phyloP scores from a whole-genome alignment of 1,140 invertebrate species.

The Drosophila kohkoa region DNA sequence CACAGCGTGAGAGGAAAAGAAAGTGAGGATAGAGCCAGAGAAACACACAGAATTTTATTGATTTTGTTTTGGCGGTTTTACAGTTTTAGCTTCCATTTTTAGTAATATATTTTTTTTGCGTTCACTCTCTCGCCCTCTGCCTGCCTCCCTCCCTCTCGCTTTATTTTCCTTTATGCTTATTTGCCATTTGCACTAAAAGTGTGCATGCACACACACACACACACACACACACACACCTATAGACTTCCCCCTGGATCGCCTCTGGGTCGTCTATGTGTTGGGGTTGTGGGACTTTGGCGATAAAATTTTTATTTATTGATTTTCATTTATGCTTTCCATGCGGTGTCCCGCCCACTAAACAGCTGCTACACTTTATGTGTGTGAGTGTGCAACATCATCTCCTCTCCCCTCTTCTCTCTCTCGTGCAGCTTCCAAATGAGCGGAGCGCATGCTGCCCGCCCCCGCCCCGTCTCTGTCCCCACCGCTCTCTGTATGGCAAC shows the following conservation, averaged over 20 bases:
- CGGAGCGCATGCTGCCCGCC: background rate
- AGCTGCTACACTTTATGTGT: slow-evolving; percentile 69
- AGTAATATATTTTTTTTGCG: slow-evolving; percentile 10
- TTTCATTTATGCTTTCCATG: slow-evolving; percentile 73
- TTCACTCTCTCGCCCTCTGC: background rate
- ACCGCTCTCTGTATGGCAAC: background rate
- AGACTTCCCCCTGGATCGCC: too few relatives aligned
- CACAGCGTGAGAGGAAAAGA: background rate
- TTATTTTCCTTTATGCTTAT: slow-evolving; percentile 29
- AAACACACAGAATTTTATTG: slow-evolving; percentile 58
- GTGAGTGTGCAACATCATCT: background rate
- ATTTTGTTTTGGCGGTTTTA: slow-evolving; percentile 70
- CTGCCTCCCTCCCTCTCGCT: too few relatives aligned
- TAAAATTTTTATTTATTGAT: slow-evolving; percentile 80
- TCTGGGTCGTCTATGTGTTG: background rate
- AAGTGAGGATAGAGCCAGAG: slow-evolving; percentile 1
- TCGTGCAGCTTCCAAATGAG: slow-evolving; percentile 25
- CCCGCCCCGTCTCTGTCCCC: too few relatives aligned
- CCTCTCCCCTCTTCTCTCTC: background rate
- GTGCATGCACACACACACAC: slow-evolving; percentile 3
- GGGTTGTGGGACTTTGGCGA: slow-evolving; percentile 46
- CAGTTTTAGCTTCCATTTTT: slow-evolving; percentile 35
- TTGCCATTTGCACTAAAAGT: slow-evolving; percentile 49
- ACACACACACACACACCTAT: background rate
- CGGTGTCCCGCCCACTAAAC: slow-evolving; percentile 65